Base-by-base conservation (phyloP, 2,797 vertebrate genomes). In the Smutsia gigantea region DNA sequence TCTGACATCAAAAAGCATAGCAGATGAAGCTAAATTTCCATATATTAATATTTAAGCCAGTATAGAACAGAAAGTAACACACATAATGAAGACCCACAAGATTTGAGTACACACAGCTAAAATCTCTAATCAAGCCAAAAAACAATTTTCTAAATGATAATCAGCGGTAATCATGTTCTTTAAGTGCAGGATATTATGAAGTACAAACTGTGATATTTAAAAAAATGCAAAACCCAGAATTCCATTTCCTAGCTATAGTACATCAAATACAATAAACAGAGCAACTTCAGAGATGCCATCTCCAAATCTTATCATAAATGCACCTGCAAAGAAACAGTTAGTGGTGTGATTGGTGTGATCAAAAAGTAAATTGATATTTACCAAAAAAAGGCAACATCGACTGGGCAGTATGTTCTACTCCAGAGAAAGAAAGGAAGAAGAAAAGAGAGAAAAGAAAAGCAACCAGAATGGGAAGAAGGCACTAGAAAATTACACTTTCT, bases 31-130 rank as follows among this genome's bases (percentile, higher is more conserved):
- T 85, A 57, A 68, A 98, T 98, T 98, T 98, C 97, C 97, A 98
- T 98, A 98, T 93, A 98, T 98, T 98, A 98, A 98, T 98, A 98
- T 97, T 96, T 96, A 97, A 98, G 55, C 96, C 84, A 64, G 90
- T 15, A 88, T 25, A 89, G 93, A 95, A 82, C 46, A 96, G 85
- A 90, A 95, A 97, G 82, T 68, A 93, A 46, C 39, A 49, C 81
- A 69, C 19, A 27, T 95, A 97, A 97, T 93, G 87, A 98, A 97
- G 90, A 95, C 96, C 96, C 96, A 89, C 95, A 93, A 97, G 96
- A 95, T 83, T 93, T 97, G 92, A 93, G 85, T 84, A 92, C 95
- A 94, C 77, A 61, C 19, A 85, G 57, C 85, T 96, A 93, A 96
- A 97, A 96, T 97, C 81, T 85, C 93, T 97, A 97, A 98, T 98